Evolutionary conservation across 2,797 vertebrate genomes (phyloP).

Genomic region (Macroramphosus scolopax): DNA sequence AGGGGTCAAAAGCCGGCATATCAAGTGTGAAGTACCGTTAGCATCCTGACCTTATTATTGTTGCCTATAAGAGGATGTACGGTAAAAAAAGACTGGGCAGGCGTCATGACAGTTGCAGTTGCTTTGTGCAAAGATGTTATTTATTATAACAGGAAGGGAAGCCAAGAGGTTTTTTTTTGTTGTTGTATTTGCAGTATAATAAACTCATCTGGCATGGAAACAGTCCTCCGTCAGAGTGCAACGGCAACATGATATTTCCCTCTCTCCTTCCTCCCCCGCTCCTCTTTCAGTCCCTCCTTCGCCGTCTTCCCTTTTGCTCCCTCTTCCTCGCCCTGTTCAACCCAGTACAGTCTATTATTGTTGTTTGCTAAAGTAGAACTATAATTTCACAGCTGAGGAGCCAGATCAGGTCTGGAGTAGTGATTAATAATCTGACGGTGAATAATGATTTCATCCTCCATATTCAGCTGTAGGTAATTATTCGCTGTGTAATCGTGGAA

Average conservation of each 20-base stretch:
- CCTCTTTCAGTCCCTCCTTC: conserved; percentile 31
- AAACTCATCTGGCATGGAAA: conserved; percentile 3
- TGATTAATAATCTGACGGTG: conserved; percentile 80
- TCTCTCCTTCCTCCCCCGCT: conserved; percentile 18
- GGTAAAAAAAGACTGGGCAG: too few species aligned
- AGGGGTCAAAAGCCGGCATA: too few species aligned
- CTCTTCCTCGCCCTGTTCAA: conserved; percentile 36
- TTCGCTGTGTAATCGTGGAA: conserved; percentile 76
- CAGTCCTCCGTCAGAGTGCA: neutral
- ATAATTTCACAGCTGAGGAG: conserved; percentile 81
- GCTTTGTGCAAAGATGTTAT: too few species aligned
- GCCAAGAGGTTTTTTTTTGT: neutral
- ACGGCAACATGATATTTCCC: conserved; percentile 20
- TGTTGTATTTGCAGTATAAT: neutral
- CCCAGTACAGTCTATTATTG: conserved; percentile 72
- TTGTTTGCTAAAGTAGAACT: conserved; percentile 81
- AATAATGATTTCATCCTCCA: conserved; percentile 75
- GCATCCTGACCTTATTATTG: too few species aligned
- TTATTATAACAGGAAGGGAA: too few species aligned
- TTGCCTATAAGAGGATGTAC: too few species aligned
- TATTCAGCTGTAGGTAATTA: conserved; percentile 77
- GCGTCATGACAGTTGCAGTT: too few species aligned
- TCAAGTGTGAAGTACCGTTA: too few species aligned
- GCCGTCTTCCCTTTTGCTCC: conserved; percentile 14
- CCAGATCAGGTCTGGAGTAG: conserved; percentile 72